Evolutionary conservation across 2,113 vertebrate genomes (phyloP).

Genomic region (Motacilla tschutschensis): DNA sequence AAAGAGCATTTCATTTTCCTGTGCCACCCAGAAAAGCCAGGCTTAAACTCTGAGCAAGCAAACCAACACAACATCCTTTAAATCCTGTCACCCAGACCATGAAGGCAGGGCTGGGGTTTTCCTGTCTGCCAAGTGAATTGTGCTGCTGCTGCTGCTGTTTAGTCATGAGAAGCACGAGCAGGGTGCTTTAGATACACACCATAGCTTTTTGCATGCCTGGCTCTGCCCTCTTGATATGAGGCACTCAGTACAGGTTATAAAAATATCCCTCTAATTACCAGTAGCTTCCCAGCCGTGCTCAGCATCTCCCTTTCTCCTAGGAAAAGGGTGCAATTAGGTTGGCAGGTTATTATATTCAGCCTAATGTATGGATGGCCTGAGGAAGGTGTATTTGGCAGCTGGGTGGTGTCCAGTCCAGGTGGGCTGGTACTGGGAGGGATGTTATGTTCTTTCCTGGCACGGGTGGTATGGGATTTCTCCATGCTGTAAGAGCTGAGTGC

Average conservation of each 20-base stretch:
- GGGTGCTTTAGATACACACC: background rate
- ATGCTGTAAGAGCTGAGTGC: background rate
- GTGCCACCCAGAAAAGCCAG: background rate
- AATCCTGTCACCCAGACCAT: background rate
- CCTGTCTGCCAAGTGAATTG: background rate
- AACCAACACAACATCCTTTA: background rate
- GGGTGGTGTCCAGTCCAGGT: background rate
- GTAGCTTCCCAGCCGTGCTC: background rate
- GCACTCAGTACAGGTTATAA: background rate
- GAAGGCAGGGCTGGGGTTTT: background rate
- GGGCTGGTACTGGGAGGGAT: rapidly evolving
- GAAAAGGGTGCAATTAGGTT: background rate
- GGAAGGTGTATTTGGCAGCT: background rate
- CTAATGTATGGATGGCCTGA: rapidly evolving
- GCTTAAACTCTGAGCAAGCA: background rate
- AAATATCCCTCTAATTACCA: conserved; percentile 11
- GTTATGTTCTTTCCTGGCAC: background rate
- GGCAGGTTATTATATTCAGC: conserved; percentile 11
- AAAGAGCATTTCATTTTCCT: background rate
- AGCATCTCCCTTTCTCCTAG: background rate
- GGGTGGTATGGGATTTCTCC: background rate
- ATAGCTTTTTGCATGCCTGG: background rate
- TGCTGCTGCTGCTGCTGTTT: background rate
- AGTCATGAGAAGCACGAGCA: background rate
- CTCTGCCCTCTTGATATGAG: background rate